Evolutionary conservation across 2,113 vertebrate genomes (phyloP), one percentile per base, ranked within the genome.

Genomic region (Coturnix japonica): DNA sequence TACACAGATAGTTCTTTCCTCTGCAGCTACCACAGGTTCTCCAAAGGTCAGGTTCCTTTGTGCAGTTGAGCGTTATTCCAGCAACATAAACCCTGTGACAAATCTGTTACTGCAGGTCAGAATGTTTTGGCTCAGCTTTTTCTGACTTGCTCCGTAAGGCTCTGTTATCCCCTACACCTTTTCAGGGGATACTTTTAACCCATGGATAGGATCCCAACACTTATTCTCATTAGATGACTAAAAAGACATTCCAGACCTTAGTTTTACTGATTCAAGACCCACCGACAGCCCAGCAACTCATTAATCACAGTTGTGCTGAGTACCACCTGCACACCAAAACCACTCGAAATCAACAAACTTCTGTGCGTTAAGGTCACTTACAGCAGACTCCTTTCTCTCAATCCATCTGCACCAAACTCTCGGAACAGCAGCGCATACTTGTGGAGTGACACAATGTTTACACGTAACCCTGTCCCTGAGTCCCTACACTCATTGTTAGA

Each of bases 341-440:
- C 12, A 9, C n/a, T 12, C 26, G 5, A 33, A 14, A 13, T 14
- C 41, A 79, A 44, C 30, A 81, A 57, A 49, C 39, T 76, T 2
- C 44, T 37, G 8, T 21, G 33, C 0, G 1, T n/a, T 39, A 59
- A 18, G 51, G 43, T 9, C 70, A 53, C 26, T 33, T 15, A 74
- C 67, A 2, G 5, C 61, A 41, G 65, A 65, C 0, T 25, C n/a
- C 26, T 41, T 1, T 39, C 83, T 43, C 60, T 41, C n/a, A 37
- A 17, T 10, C 31, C 0, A 2, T 2, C 39, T 25, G 56, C 26
- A 6, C 11, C 18, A 23, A 69, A 37, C 18, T 20, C 75, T 47
- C 7, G 2, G 15, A 85, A 30, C 3, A 76, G 8, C 64, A 11
- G 21, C 0, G 54, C 3, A 16, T 16, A 51, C 8, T 1, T 0